A percentile compares a stretch with the other conserved stretches of the same genome.
Evolutionary conservation across 2,797 vertebrate genomes (phyloP).

Genomic region (Fratercula arctica): DNA sequence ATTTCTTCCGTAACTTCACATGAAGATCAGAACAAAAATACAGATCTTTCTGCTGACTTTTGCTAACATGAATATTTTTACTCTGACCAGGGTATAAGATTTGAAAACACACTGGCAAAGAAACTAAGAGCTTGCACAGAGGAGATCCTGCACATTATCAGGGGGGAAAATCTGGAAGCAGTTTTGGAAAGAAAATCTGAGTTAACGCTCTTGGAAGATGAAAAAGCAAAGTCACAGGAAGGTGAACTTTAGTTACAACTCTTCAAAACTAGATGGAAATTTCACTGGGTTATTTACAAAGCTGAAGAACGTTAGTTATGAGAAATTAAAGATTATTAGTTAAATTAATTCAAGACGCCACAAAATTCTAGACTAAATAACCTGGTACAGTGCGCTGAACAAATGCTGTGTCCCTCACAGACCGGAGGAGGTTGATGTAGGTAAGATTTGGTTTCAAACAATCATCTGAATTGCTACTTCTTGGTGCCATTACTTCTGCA

Average conservation of each 20-base stretch:
- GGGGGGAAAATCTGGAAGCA: neutral
- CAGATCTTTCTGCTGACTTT: neutral
- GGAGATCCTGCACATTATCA: neutral
- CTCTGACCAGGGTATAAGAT: neutral
- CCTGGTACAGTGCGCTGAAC: neutral
- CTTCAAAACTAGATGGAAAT: neutral
- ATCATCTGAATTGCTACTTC: neutral
- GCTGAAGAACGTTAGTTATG: neutral
- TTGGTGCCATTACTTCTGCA: neutral
- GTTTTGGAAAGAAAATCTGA: neutral
- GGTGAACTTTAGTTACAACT: neutral
- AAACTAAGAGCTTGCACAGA: neutral
- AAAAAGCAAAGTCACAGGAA: neutral
- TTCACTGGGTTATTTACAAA: neutral
- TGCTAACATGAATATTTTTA: neutral
- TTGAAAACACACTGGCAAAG: neutral
- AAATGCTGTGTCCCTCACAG: neutral
- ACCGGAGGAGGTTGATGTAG: neutral
- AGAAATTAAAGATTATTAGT: neutral
- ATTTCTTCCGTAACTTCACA: neutral
- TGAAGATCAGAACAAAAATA: neutral
- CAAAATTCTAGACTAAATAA: neutral
- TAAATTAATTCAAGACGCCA: neutral
- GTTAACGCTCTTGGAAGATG: neutral
- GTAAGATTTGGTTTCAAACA: neutral